These are phyloP conservation scores for Lonchura striata DNA, from an alignment of 2,113 vertebrate genomes.

Conservation along the genomic window DNA sequence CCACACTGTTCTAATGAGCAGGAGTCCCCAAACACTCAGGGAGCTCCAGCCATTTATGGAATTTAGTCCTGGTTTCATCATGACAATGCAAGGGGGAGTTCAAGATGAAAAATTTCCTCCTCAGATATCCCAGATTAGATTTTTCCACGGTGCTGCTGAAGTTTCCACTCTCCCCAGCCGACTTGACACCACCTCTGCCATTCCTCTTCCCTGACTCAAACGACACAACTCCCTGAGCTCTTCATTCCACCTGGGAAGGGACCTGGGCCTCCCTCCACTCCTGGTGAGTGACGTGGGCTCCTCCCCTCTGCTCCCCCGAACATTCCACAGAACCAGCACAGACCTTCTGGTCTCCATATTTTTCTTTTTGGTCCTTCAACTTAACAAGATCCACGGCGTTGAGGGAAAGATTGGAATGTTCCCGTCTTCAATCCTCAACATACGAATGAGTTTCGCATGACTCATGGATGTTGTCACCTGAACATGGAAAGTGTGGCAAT, in stretches of 20 bases:
- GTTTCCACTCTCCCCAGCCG: neutral
- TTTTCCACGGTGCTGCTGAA: neutral
- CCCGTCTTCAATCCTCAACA: accelerated
- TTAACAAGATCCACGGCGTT: accelerated
- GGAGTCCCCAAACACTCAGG: neutral
- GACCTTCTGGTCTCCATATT: neutral
- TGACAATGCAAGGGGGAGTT: neutral
- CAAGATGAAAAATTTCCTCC: neutral
- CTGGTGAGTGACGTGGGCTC: accelerated
- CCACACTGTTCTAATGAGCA: neutral
- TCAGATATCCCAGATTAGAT: neutral
- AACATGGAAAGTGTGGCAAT: neutral
- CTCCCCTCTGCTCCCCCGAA: neutral
- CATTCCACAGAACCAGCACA: neutral
- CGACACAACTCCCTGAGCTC: accelerated
- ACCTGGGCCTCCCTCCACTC: neutral
- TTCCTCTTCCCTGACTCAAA: neutral
- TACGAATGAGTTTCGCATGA: accelerated
- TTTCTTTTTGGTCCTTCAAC: neutral
- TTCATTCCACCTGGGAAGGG: neutral
- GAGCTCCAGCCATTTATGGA: neutral
- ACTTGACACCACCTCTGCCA: neutral
- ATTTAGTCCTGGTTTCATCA: neutral
- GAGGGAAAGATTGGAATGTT: accelerated
- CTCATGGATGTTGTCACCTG: neutral